These are phyloP conservation scores for Brenthis ino DNA, from an alignment of 2,888 invertebrate species.

Conservation along the genomic window DNA sequence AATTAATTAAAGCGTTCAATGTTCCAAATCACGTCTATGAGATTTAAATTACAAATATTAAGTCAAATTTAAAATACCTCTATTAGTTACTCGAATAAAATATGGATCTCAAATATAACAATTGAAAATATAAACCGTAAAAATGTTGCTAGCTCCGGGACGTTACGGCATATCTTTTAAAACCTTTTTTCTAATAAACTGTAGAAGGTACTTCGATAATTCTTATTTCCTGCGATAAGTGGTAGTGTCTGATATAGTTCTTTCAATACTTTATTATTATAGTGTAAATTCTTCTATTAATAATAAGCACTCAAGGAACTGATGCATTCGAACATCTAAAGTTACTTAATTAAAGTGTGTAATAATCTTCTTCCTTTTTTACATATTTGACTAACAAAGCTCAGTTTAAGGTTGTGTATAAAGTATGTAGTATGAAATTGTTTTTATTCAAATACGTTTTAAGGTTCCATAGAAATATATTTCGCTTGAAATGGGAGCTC, in stretches of 20 bases:
- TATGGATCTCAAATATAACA: conserved; percentile 66
- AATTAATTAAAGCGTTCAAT: not conserved
- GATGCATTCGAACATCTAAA: conserved; percentile 10
- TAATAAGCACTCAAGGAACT: conserved; percentile 11
- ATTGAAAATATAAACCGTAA: conserved; percentile 42
- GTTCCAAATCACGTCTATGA: not conserved
- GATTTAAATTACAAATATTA: conserved; percentile 16
- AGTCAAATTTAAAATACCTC: conserved; percentile 46
- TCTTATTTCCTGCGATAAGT: conserved; percentile 7
- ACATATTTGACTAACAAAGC: conserved; percentile 42
- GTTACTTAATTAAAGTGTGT: conserved; percentile 8
- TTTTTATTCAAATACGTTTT: conserved; percentile 49
- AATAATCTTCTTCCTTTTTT: conserved; percentile 6
- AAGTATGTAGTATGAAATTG: conserved; percentile 57
- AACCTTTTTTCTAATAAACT: not conserved
- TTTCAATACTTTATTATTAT: conserved; percentile 4
- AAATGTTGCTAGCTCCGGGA: conserved; percentile 71
- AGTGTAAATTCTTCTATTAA: conserved; percentile 10
- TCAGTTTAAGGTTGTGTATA: conserved; percentile 74
- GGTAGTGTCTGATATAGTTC: conserved; percentile 6
- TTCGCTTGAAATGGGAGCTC: conserved; percentile 55
- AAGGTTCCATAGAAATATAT: conserved; percentile 12
- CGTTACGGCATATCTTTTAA: not conserved
- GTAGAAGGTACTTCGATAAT: conserved; percentile 4
- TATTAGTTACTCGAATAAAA: conserved; percentile 56